A percentile compares a stretch with the other conserved stretches of the same genome.
Evolutionary conservation across 1,140 invertebrate genomes (phyloP).

Genomic region (Drosophila suzukii): DNA sequence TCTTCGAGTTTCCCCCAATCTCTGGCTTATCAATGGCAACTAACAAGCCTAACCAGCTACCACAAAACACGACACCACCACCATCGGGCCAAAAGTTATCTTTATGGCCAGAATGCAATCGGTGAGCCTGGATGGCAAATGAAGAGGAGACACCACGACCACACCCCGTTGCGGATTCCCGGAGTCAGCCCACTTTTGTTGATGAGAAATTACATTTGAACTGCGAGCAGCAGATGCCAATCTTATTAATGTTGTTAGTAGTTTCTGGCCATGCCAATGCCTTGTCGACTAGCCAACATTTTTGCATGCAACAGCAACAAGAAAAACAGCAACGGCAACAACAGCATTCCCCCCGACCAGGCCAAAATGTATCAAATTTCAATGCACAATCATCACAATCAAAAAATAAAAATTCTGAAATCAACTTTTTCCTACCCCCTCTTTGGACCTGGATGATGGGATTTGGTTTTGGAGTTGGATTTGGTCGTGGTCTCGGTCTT

Average conservation of each 20-base stretch:
- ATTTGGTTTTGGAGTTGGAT: conserved; percentile 15
- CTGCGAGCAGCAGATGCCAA: conserved; percentile 80
- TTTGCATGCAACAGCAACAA: conserved; percentile 70
- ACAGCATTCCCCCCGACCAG: conserved; percentile 29
- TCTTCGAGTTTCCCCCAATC: conserved; percentile 10
- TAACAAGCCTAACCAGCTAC: conserved; percentile 64
- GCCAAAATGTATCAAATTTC: conserved; percentile 81
- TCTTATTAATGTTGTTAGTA: conserved; percentile 80
- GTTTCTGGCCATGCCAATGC: conserved; percentile 69
- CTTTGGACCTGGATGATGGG: conserved; percentile 12
- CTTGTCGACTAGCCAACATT: conserved; percentile 82
- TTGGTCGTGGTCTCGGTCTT: conserved; percentile 11
- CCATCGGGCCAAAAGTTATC: conserved; percentile 56
- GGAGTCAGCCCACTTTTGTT: conserved; percentile 73
- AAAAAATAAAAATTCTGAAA: conserved; percentile 83
- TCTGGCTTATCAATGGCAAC: conserved; percentile 47
- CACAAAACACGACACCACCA: conserved; percentile 43
- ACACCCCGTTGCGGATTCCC: conserved; percentile 53
- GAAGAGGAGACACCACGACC: conserved; percentile 32
- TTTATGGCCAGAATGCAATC: conserved; percentile 68
- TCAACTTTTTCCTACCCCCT: conserved; percentile 54
- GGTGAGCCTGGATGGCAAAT: conserved; percentile 18
- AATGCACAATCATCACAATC: conserved; percentile 83
- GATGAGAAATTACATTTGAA: conserved; percentile 83
- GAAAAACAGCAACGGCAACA: conserved; percentile 28